Evolutionary conservation across 1,140 invertebrate species (phyloP).

Genomic region (Lordiphosa mommai): DNA sequence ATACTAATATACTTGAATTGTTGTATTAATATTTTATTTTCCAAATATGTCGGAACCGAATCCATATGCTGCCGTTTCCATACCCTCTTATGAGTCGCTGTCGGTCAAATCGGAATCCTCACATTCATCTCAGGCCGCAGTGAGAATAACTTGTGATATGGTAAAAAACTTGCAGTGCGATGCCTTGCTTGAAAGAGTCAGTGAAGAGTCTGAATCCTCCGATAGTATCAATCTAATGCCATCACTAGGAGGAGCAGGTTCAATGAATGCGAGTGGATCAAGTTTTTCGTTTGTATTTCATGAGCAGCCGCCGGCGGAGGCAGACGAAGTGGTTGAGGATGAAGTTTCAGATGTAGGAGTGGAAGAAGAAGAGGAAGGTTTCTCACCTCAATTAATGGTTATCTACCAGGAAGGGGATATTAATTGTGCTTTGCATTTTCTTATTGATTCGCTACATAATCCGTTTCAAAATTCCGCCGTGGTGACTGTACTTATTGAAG

Average conservation of each 20-base stretch:
- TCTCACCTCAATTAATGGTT: slow-evolving; percentile 46
- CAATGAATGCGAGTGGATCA: too few relatives aligned
- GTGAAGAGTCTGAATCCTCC: neutral
- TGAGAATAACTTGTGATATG: slow-evolving; percentile 10
- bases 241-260: too few relatives aligned
- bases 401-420: slow-evolving; percentile 49
- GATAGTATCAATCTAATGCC: too few relatives aligned
- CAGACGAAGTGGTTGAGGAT: too few relatives aligned
- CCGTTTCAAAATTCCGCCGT: slow-evolving; percentile 29
- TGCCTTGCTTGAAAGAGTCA: neutral
- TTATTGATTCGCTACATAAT: slow-evolving; percentile 38
- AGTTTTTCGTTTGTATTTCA: too few relatives aligned
- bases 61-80: slow-evolving; percentile 1
- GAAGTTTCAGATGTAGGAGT: neutral
- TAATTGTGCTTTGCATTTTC: slow-evolving; percentile 45
- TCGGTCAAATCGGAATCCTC: neutral
- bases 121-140: neutral
- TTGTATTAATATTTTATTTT: too few relatives aligned
- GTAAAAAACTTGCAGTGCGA: neutral
- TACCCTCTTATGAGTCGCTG: slow-evolving; percentile 10
- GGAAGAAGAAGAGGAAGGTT: neutral
- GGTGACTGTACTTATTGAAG: slow-evolving; percentile 44
- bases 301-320: too few relatives aligned
- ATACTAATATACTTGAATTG: too few relatives aligned
- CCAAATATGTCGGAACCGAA: slow-evolving; percentile 1